These are phyloP conservation scores for Pristionchus entomophagus DNA, from an alignment of 2,888 invertebrate species.

Conservation along the genomic window DNA sequence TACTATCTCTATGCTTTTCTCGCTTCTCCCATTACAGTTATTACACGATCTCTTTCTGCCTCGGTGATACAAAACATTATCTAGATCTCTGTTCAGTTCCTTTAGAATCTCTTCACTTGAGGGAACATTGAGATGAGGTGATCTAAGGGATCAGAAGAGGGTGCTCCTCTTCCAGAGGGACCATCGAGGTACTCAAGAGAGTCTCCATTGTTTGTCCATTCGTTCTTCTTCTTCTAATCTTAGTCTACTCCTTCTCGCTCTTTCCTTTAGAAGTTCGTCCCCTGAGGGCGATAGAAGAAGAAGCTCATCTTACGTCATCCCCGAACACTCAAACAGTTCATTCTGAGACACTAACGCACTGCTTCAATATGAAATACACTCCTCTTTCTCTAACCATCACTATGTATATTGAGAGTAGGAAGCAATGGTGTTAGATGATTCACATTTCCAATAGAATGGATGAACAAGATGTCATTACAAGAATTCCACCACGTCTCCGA, in stretches of 20 bases:
- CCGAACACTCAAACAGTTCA: conserved; percentile 10
- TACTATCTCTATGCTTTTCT: not conserved
- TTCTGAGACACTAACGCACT: not conserved
- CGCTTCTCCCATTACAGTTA: not conserved
- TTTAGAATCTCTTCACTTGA: no score
- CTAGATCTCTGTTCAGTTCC: not conserved
- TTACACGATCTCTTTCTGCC: not conserved
- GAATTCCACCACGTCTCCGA: no score
- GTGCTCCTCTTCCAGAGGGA: no score
- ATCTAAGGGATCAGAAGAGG: not conserved
- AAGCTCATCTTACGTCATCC: not conserved
- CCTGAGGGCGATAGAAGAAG: conserved; percentile 13
- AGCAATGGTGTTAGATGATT: no score
- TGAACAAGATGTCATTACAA: no score
- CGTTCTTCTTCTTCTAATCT: conserved; percentile 32
- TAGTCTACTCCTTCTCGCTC: conserved; percentile 1
- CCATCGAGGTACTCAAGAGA: conserved; percentile 16
- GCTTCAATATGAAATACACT: no score
- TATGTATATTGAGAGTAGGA: no score
- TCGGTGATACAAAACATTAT: no score
- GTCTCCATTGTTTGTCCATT: conserved; percentile 10
- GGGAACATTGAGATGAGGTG: not conserved
- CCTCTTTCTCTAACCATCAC: no score
- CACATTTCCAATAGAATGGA: no score
- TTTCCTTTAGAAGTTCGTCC: not conserved